phyloP scores from a whole-genome alignment of 2,113 vertebrate species.

The Alectura lathami region DNA sequence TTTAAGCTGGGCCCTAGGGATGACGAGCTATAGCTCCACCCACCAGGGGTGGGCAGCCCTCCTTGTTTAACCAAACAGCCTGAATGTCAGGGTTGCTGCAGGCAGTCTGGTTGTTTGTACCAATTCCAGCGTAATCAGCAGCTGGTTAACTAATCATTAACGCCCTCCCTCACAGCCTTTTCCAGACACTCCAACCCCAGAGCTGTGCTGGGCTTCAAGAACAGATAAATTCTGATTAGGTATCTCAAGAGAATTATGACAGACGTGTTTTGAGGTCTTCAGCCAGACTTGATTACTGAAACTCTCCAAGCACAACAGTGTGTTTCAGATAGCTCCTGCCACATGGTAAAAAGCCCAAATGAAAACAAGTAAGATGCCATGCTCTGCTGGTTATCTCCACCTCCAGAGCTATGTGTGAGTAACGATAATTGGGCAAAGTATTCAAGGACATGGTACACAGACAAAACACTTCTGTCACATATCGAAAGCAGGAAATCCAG shows the following conservation, averaged over 20 bases:
- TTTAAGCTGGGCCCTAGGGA: background rate
- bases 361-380: background rate
- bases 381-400: background rate
- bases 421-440: background rate
- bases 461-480: background rate
- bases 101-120: background rate
- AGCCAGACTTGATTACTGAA: background rate
- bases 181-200: background rate
- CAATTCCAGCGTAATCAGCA: background rate
- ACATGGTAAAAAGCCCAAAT: background rate
- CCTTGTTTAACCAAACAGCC: background rate
- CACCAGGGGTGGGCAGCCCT: background rate
- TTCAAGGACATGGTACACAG: background rate
- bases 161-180: background rate
- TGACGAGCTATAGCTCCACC: background rate
- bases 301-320: background rate
- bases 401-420: background rate
- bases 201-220: background rate
- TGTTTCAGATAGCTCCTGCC: background rate
- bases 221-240: background rate
- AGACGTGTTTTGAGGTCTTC: background rate
- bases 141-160: background rate
- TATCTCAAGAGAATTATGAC: background rate
- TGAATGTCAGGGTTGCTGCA: background rate
- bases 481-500: background rate